A percentile compares a stretch with the other conserved stretches of the same genome.
These are phyloP conservation scores for Solenodon paradoxus DNA, from an alignment of 2,113 vertebrate genomes.

Conservation along the genomic window DNA sequence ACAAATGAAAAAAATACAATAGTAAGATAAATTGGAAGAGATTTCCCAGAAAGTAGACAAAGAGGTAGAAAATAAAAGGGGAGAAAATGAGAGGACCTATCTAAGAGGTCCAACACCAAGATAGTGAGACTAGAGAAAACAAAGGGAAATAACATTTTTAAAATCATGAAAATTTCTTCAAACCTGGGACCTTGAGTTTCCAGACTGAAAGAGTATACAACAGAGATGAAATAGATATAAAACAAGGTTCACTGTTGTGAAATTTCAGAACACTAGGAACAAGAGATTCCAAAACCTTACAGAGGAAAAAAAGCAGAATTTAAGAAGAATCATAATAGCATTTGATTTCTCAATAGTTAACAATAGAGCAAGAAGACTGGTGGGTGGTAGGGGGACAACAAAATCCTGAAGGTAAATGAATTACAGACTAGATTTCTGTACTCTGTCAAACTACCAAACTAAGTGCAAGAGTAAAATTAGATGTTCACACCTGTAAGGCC, in stretches of 20 bases:
- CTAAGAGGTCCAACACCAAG: background rate
- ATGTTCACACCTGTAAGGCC: slow-evolving; percentile 4
- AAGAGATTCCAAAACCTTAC: background rate
- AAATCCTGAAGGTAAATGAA: slow-evolving; percentile 14
- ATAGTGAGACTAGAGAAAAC: background rate
- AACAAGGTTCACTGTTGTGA: background rate
- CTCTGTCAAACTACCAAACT: background rate
- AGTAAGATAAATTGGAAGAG: background rate
- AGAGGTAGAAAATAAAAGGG: background rate
- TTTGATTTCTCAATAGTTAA: slow-evolving; percentile 21
- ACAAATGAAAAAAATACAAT: background rate
- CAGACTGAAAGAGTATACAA: background rate
- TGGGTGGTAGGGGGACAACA: background rate
- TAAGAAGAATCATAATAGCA: slow-evolving; percentile 36
- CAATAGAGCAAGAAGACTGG: background rate
- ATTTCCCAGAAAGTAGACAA: background rate
- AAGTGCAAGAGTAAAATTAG: background rate
- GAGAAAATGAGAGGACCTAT: background rate
- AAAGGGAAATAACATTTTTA: background rate
- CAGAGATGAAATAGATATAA: background rate
- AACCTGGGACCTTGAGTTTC: background rate
- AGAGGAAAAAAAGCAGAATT: slow-evolving; percentile 35
- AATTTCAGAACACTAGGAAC: slow-evolving; percentile 22
- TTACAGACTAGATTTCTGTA: slow-evolving; percentile 35
- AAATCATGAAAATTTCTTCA: slow-evolving; percentile 18